These are phyloP conservation scores for Formica aserva DNA, from an alignment of 2,888 invertebrate genomes.

Conservation along the genomic window DNA sequence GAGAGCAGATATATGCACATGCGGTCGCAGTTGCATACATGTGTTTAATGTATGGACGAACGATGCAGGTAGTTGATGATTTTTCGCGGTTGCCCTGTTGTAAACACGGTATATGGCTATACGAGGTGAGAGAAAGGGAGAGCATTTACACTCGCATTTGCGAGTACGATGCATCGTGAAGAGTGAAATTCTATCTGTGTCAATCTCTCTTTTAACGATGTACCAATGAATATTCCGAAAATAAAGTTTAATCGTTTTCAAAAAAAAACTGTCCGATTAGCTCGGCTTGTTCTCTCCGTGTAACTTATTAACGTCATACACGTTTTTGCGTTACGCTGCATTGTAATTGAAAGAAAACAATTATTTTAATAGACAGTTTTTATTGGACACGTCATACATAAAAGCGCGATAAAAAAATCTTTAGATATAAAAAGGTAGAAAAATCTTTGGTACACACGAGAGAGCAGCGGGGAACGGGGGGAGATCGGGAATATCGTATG, in stretches of 20 bases:
- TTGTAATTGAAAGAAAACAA: not conserved
- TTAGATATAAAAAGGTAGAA: slow-evolving; percentile 28
- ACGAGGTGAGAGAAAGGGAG: not conserved
- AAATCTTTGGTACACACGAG: slow-evolving; percentile 52
- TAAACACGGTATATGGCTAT: not conserved
- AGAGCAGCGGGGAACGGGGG: not conserved
- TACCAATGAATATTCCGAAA: slow-evolving; percentile 79
- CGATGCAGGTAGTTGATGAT: slow-evolving; percentile 22
- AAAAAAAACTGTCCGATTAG: slow-evolving; percentile 58
- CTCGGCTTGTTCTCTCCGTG: not conserved
- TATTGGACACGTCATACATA: not conserved
- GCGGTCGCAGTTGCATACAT: slow-evolving; percentile 24
- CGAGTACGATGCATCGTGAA: slow-evolving; percentile 53
- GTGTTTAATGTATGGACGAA: slow-evolving; percentile 43
- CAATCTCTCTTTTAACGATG: slow-evolving; percentile 77
- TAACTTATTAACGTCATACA: not conserved
- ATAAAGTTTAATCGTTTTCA: slow-evolving; percentile 82
- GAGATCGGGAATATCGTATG: not conserved
- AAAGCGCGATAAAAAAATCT: not conserved
- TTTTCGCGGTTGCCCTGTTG: slow-evolving; percentile 4
- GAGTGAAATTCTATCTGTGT: slow-evolving; percentile 75
- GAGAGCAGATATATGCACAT: slow-evolving; percentile 3
- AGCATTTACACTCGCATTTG: slow-evolving; percentile 1
- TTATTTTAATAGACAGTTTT: not conserved
- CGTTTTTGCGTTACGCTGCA: not conserved